phyloP scores from a whole-genome alignment of 2,888 invertebrate species.

The Torymus aiolomorphi region DNA sequence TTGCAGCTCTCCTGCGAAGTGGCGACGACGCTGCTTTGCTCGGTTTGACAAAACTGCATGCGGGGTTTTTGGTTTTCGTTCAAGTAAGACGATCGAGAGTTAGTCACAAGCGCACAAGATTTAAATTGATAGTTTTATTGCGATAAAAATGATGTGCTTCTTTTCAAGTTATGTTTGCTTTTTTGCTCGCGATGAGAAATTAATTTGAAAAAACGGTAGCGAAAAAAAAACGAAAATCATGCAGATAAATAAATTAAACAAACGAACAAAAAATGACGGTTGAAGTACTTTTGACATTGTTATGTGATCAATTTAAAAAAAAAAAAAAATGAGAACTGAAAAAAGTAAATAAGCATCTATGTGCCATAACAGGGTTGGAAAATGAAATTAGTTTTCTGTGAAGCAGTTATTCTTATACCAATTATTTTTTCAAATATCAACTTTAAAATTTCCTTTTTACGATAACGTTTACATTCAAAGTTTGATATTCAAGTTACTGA shows the following conservation, averaged over 20 bases:
- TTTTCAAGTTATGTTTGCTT: neutral
- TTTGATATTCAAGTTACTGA: no score
- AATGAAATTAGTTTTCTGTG: neutral
- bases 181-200: constrained; percentile 4
- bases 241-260: constrained; percentile 8
- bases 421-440: neutral
- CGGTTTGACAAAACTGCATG: constrained; percentile 73
- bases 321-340: constrained; percentile 2
- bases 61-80: constrained; percentile 26
- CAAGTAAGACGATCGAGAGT: constrained; percentile 45
- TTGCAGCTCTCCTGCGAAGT: constrained; percentile 51
- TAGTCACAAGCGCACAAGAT: constrained; percentile 62
- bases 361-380: constrained; percentile 4
- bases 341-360: neutral
- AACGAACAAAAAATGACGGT: neutral
- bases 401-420: neutral
- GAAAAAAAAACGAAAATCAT: constrained; percentile 39
- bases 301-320: neutral
- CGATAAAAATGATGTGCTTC: constrained; percentile 4
- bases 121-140: constrained; percentile 5
- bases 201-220: neutral
- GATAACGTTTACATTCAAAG: no score
- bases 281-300: neutral
- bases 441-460: neutral
- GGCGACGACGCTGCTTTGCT: constrained; percentile 68